Percentiles rank a stretch among this genome's conserved stretches.
These are phyloP conservation scores for Bettongia penicillata DNA, from an alignment of 2,113 vertebrate species.

Conservation along the genomic window DNA sequence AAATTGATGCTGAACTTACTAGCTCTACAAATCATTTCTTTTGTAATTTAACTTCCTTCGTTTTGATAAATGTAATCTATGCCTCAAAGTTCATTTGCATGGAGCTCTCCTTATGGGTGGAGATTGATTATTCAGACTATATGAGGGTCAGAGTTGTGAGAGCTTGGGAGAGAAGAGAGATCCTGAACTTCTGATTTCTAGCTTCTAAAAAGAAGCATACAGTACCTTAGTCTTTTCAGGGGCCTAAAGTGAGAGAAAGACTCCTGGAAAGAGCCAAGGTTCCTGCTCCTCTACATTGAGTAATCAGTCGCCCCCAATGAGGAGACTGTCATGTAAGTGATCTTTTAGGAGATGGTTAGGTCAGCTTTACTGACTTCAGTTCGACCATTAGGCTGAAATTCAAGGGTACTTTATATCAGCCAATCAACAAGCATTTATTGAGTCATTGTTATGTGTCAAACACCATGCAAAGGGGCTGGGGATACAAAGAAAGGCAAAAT, in stretches of 20 bases:
- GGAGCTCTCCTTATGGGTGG: background rate
- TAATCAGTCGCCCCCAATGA: background rate
- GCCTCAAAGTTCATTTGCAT: background rate
- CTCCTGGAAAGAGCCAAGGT: background rate
- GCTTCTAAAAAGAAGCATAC: background rate
- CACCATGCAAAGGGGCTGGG: background rate
- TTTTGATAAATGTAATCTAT: background rate
- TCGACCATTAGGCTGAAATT: background rate
- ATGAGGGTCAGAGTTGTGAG: background rate
- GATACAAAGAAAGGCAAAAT: background rate
- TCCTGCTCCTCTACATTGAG: background rate
- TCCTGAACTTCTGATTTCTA: background rate
- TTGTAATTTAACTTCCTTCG: background rate
- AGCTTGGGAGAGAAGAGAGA: background rate
- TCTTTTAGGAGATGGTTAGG: background rate
- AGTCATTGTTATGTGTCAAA: background rate
- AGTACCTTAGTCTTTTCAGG: background rate
- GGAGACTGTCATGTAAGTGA: background rate
- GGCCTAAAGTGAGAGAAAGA: background rate
- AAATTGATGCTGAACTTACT: background rate
- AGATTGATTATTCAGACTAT: background rate
- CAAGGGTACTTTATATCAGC: background rate
- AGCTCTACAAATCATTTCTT: background rate
- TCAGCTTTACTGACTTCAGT: background rate
- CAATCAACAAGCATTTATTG: background rate